These are phyloP conservation scores for Zoanthus gigantus DNA, from an alignment of 92 coral and sea anemone species.

Conservation along the genomic window DNA sequence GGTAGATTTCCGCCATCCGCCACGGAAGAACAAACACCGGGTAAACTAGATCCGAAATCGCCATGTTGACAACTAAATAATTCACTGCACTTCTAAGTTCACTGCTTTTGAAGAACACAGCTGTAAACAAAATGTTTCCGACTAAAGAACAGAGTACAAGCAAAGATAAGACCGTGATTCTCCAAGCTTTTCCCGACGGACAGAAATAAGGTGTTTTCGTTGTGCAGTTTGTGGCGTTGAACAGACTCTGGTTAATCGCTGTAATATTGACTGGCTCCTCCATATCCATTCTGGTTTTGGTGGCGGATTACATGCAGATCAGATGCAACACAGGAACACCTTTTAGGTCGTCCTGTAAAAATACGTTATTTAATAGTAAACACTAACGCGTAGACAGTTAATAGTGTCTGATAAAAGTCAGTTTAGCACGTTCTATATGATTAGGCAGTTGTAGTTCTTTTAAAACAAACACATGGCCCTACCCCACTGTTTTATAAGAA, in stretches of 20 bases:
- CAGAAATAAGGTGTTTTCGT: background rate
- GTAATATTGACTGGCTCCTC: background rate
- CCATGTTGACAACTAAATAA: slow-evolving; percentile 45
- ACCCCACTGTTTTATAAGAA: background rate
- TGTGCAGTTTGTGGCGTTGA: background rate
- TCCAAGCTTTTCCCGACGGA: slow-evolving; percentile 21
- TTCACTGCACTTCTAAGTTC: slow-evolving; percentile 44
- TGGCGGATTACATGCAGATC: background rate
- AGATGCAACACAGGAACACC: slow-evolving; percentile 14
- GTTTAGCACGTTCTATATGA: background rate
- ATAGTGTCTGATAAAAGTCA: background rate
- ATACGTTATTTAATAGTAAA: background rate
- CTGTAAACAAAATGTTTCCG: slow-evolving; percentile 16
- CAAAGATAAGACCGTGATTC: background rate
- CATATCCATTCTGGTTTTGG: background rate
- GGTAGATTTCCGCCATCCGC: slow-evolving; percentile 33
- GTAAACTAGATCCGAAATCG: slow-evolving; percentile 34
- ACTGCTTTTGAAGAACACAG: slow-evolving; percentile 36
- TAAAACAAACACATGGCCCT: background rate
- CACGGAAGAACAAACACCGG: slow-evolving; percentile 37
- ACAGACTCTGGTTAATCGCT: background rate
- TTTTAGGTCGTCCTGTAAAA: background rate
- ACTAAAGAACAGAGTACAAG: slow-evolving; percentile 17
- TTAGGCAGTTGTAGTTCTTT: background rate
- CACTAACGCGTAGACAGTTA: background rate